Evolutionary conservation across 1,140 invertebrate species (phyloP), one percentile per base, ranked within the genome.

Genomic region (Lepidotrigona ventralis): DNA sequence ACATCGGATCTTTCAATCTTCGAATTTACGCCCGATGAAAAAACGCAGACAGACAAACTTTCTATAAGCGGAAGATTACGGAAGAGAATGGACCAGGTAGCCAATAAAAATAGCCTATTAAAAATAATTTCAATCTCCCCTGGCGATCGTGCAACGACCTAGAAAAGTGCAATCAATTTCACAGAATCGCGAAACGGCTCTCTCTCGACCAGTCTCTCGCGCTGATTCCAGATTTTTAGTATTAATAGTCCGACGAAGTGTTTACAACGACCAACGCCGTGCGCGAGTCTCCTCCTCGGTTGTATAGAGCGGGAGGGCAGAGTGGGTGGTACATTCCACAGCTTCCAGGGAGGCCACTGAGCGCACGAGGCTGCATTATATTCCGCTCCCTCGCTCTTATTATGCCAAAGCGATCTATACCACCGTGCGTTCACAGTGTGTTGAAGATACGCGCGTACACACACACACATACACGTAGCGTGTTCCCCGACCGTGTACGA

Each of bases 241-340:
- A 83, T 88, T 83, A 88, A 89, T 86, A 85, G 85, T 66, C 60
- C 54, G 58, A 19, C 60, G 72, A 77, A 84, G 84, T 83, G 86
- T 88, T 87, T 83, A 84, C 88, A 79, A 84, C 74, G 74, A 82
- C 29, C 73, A 73, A 68, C 56, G 70, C 51, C 53, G 39, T 46
- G 53, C 64, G 39, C 64, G 70, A 53, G 56, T 74, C 60, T 78
- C 33, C 33, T 77, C 72, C 54, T 17, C 54, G 9, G 74, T 6
- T 63, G 54, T 68, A 66, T 58, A 64, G 58, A 70, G 53, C 1
- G 17, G 54, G 60, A 33, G 71, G 46, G 17, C n/a, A 68, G 69
- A 78, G 68, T 86, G 86, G 85, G 71, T 86, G 85, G 88, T 88
- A 89, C 85, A 91, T 91, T 91, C 90, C 90, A 80, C 84, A 88